Evolutionary conservation across 2,888 invertebrate species (phyloP).

Genomic region (Catocala nupta): DNA sequence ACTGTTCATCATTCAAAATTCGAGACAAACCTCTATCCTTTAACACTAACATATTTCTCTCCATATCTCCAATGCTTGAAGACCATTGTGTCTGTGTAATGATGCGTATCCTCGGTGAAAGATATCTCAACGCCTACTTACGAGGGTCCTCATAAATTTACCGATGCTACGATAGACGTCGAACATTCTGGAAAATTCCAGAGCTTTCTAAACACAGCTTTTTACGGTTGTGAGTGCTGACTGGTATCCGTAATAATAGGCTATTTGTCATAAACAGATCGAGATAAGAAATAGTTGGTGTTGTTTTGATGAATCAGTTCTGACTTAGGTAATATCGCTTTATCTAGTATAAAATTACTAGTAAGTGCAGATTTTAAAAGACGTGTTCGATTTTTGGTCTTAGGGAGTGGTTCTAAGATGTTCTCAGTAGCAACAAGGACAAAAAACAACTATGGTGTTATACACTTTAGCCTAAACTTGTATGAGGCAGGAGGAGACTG

Average conservation of each 20-base stretch:
- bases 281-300: neutral
- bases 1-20: too few species aligned
- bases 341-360: too few species aligned
- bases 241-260: slow-evolving; percentile 1
- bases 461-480: too few species aligned
- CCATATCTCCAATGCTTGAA: neutral
- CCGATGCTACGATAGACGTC: slow-evolving; percentile 14
- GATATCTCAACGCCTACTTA: slow-evolving; percentile 16
- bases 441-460: too few species aligned
- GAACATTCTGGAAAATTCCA: slow-evolving; percentile 19
- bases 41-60: neutral
- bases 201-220: slow-evolving; percentile 23
- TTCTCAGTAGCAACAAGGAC: too few species aligned
- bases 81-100: neutral
- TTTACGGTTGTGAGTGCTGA: slow-evolving; percentile 3
- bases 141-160: slow-evolving; percentile 37
- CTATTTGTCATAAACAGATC: slow-evolving; percentile 10
- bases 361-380: too few species aligned
- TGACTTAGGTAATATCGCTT: too few species aligned
- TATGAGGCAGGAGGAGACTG: too few species aligned
- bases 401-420: too few species aligned
- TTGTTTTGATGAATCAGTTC: too few species aligned
- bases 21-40: too few species aligned
- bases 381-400: too few species aligned
- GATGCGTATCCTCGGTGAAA: slow-evolving; percentile 13